phyloP scores from a whole-genome alignment of 2,113 vertebrate genomes.

The Callipepla squamata region DNA sequence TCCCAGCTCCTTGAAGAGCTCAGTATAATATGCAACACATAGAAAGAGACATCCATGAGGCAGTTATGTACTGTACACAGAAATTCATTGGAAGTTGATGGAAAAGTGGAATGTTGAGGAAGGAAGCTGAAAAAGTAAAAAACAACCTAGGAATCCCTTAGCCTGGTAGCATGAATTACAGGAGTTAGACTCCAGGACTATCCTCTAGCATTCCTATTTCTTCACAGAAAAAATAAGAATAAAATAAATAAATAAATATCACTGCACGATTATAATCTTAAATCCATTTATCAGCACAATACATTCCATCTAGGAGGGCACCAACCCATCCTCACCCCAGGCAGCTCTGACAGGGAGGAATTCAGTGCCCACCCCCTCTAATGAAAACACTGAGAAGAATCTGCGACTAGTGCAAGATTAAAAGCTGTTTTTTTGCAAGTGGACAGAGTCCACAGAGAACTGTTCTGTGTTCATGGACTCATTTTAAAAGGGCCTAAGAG shows the following conservation, averaged over 20 bases:
- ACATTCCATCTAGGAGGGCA: background rate
- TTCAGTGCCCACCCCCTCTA: fast-evolving
- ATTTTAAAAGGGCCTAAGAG: background rate
- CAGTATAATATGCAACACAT: background rate
- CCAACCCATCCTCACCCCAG: background rate
- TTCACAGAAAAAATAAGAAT: background rate
- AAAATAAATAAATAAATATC: background rate
- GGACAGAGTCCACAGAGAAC: background rate
- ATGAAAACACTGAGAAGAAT: background rate
- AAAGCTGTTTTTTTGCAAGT: background rate
- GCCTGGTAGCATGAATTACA: background rate
- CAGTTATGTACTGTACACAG: background rate
- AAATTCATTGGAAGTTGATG: background rate
- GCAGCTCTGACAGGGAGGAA: background rate
- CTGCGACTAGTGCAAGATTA: background rate
- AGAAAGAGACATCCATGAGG: background rate
- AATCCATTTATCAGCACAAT: background rate
- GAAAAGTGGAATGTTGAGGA: background rate
- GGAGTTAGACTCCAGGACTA: background rate
- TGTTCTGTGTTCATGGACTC: background rate
- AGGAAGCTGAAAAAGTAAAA: background rate
- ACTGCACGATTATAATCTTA: background rate
- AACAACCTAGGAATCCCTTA: background rate
- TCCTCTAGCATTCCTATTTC: background rate
- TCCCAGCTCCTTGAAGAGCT: background rate